phyloP scores from a whole-genome alignment of 2,888 invertebrate genomes.

The Dicroscelio sp. region DNA sequence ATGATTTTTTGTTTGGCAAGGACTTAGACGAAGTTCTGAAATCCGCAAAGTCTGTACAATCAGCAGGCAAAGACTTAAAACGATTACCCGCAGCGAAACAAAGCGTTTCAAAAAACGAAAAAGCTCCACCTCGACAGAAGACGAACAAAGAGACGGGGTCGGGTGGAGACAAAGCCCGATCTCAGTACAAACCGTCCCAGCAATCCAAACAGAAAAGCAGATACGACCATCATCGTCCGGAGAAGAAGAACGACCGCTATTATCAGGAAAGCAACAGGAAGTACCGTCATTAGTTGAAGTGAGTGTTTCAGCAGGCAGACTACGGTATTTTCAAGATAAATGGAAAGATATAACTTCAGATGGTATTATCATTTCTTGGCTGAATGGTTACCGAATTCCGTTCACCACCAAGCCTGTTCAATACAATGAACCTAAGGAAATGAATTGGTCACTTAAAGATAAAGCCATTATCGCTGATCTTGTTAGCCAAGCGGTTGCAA shows the following conservation, averaged over 20 bases:
- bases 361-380: constrained; percentile 36
- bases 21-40: constrained; percentile 53
- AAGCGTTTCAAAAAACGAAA: constrained; percentile 46
- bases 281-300: not conserved
- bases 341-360: constrained; percentile 58
- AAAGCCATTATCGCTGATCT: not conserved
- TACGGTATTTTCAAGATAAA: not conserved
- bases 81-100: not conserved
- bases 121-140: constrained; percentile 16
- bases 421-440: not conserved
- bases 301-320: constrained; percentile 48
- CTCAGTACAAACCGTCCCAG: not conserved
- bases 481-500: constrained; percentile 1
- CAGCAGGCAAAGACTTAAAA: constrained; percentile 36
- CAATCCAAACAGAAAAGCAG: too few species aligned
- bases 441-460: not conserved
- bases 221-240: not conserved
- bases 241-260: not conserved
- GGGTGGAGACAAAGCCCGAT: not conserved
- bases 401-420: not conserved
- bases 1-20: constrained; percentile 62
- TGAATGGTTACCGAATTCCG: constrained; percentile 55
- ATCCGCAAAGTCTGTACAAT: constrained; percentile 43
- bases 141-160: not conserved
- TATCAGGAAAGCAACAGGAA: not conserved